phyloP scores from a whole-genome alignment of 1,140 invertebrate genomes.

The Halictus rubicundus region DNA sequence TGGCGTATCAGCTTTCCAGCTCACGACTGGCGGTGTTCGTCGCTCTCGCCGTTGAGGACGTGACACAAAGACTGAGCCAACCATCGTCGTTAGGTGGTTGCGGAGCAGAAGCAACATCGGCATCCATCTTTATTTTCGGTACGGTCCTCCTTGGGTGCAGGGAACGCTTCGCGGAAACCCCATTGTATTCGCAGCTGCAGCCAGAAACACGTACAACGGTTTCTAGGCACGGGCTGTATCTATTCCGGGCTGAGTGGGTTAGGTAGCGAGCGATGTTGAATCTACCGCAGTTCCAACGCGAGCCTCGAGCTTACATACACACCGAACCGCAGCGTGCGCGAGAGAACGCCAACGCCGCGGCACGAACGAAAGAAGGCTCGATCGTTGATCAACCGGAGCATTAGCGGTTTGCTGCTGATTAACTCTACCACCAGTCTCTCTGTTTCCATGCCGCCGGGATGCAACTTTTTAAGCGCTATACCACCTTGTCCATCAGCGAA shows the following conservation, averaged over 20 bases:
- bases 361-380: constrained; percentile 33
- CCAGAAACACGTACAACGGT: constrained; percentile 42
- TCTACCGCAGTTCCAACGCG: constrained; percentile 41
- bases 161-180: constrained; percentile 30
- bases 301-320: constrained; percentile 25
- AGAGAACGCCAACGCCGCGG: constrained; percentile 14
- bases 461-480: not conserved
- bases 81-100: not conserved
- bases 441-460: no score
- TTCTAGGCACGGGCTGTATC: constrained; percentile 30
- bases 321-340: not conserved
- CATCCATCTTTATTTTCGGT: constrained; percentile 36
- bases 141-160: constrained; percentile 16
- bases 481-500: not conserved
- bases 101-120: constrained; percentile 2
- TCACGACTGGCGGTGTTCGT: not conserved
- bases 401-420: constrained; percentile 49
- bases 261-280: constrained; percentile 49
- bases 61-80: not conserved
- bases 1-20: not conserved
- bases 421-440: not conserved
- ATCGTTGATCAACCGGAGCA: constrained; percentile 39
- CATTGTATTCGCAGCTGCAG: constrained; percentile 41
- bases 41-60: not conserved
- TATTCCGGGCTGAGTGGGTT: constrained; percentile 29